Percentiles rank a stretch among this genome's conserved stretches.
phyloP scores from a whole-genome alignment of 64 coral and sea anemone genomes.

The Platygyra sinensis region DNA sequence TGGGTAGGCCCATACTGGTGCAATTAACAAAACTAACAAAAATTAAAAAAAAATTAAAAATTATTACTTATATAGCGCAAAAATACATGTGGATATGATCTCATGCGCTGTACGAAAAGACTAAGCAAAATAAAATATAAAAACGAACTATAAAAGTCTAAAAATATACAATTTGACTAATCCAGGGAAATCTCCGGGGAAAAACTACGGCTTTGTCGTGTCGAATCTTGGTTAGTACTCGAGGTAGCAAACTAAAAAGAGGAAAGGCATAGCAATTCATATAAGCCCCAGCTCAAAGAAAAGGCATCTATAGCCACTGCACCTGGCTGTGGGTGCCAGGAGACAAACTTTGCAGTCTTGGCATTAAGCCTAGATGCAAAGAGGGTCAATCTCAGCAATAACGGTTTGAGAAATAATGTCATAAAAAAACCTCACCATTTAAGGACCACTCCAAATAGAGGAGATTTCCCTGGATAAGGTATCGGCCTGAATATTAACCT shows the following conservation, averaged over 20 bases:
- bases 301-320: constrained; percentile 52
- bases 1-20: constrained; percentile 69
- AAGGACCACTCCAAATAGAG: constrained; percentile 45
- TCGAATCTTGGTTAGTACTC: constrained; percentile 47
- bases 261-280: constrained; percentile 64
- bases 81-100: too few species aligned
- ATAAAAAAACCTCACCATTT: constrained; percentile 24
- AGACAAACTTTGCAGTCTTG: too few species aligned
- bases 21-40: constrained; percentile 57
- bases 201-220: constrained; percentile 48
- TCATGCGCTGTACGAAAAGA: too few species aligned
- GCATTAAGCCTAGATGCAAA: constrained; percentile 79
- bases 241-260: constrained; percentile 64
- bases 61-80: too few species aligned
- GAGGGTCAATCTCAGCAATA: constrained; percentile 45
- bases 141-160: too few species aligned
- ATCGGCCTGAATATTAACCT: constrained; percentile 43
- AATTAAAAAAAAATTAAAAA: too few species aligned
- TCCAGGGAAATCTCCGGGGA: too few species aligned
- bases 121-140: too few species aligned
- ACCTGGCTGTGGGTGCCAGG: constrained; percentile 54
- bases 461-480: constrained; percentile 31
- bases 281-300: constrained; percentile 65
- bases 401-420: constrained; percentile 1
- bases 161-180: too few species aligned